Evolutionary conservation across 2,888 invertebrate species (phyloP).

Genomic region (Pteria penguin): DNA sequence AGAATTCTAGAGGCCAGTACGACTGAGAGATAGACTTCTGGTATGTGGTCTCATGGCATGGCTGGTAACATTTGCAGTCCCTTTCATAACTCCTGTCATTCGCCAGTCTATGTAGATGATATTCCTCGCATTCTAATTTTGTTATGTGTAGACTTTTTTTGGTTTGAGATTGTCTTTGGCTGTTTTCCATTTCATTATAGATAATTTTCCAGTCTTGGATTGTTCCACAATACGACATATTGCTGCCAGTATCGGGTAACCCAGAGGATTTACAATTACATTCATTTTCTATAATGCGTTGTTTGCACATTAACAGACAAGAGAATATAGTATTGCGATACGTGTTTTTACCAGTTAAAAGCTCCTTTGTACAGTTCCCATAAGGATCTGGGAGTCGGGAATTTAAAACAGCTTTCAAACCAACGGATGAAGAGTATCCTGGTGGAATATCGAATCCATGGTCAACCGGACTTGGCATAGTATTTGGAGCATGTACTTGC

Average conservation of each 20-base stretch:
- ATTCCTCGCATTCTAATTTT: slow-evolving; percentile 68
- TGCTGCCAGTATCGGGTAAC: slow-evolving; percentile 54
- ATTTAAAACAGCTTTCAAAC: slow-evolving; percentile 69
- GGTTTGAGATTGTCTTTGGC: slow-evolving; percentile 9
- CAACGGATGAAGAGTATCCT: slow-evolving; percentile 75
- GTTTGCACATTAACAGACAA: slow-evolving; percentile 74
- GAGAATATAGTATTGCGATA: slow-evolving; percentile 73
- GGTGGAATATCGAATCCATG: slow-evolving; percentile 77
- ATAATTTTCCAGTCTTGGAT: slow-evolving; percentile 65
- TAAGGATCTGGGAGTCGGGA: slow-evolving; percentile 66
- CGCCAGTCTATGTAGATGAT: slow-evolving; percentile 61
- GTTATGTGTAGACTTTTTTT: slow-evolving; percentile 23
- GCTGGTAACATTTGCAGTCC: slow-evolving; percentile 68
- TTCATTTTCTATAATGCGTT: slow-evolving; percentile 64
- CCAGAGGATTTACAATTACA: slow-evolving; percentile 73
- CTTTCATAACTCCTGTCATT: slow-evolving; percentile 72
- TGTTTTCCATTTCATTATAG: not conserved
- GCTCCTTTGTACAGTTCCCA: slow-evolving; percentile 72
- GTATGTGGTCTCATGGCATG: slow-evolving; percentile 70
- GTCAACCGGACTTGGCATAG: slow-evolving; percentile 76
- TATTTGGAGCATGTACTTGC: slow-evolving; percentile 75
- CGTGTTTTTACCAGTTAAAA: slow-evolving; percentile 47
- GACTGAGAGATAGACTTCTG: slow-evolving; percentile 73
- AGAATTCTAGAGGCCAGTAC: slow-evolving; percentile 75
- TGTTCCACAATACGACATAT: slow-evolving; percentile 68